Evolutionary conservation across 2,888 invertebrate genomes (phyloP).

Genomic region (Teleiodes luculella): DNA sequence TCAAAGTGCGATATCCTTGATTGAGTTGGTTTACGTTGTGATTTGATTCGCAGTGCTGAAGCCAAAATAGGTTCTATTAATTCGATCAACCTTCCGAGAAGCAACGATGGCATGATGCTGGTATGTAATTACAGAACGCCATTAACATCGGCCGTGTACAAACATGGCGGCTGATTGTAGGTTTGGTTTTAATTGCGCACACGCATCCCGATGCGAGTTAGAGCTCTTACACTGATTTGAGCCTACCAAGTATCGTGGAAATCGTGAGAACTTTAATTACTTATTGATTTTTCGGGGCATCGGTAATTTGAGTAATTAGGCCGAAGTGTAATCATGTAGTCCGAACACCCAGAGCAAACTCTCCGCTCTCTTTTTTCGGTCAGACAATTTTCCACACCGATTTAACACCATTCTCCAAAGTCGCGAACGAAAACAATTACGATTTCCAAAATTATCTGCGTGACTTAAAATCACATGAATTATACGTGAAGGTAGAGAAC

Average conservation of each 20-base stretch:
- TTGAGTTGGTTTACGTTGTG: constrained; percentile 24
- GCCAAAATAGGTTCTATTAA: constrained; percentile 72
- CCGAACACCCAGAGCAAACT: not conserved
- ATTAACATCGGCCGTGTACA: constrained; percentile 78
- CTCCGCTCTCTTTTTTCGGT: too few species aligned
- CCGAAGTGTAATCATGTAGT: not conserved
- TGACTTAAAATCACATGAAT: constrained; percentile 25
- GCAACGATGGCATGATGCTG: constrained; percentile 69
- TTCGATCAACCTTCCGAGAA: constrained; percentile 76
- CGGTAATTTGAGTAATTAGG: constrained; percentile 21
- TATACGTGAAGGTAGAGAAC: constrained; percentile 41
- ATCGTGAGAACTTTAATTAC: constrained; percentile 69
- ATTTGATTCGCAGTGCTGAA: constrained; percentile 36
- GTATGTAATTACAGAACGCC: constrained; percentile 76
- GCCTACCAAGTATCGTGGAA: constrained; percentile 42
- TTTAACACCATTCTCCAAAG: not conserved
- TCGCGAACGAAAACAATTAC: constrained; percentile 1
- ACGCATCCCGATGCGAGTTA: constrained; percentile 70
- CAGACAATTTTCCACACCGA: not conserved
- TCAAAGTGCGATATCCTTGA: constrained; percentile 13
- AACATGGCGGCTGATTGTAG: constrained; percentile 78
- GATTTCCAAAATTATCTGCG: constrained; percentile 1
- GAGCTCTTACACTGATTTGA: constrained; percentile 63
- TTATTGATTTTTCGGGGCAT: constrained; percentile 58
- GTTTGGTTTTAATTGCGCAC: constrained; percentile 78